Evolutionary conservation across 2,797 vertebrate genomes (phyloP), one percentile per base, ranked within the genome.

Genomic region (Micrastur ruficollis): DNA sequence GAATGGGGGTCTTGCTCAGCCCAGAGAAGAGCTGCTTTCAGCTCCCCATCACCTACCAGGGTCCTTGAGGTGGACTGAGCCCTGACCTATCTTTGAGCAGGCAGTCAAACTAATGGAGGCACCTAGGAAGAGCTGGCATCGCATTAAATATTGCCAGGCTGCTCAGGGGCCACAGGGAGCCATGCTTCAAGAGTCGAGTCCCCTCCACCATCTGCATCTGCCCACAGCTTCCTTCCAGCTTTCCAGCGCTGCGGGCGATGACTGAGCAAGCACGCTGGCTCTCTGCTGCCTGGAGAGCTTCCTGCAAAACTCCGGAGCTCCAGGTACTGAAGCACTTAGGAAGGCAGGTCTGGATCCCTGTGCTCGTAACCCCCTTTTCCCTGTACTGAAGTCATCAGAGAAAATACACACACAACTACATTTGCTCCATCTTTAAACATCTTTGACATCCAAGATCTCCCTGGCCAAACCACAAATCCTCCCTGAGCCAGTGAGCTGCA

Each of bases 161-260:
- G n/a, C 67, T 13, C 47, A 1, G 21, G 14, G 38, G 59, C 61
- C 34, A 4, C 31, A 14, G 27, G 0, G 14, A 55, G 55, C 27
- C 2, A 8, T 4, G 21, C 68, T 18, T 25, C 75, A 14, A 11
- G 23, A 38, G 46, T 56, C 2, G 10, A 25, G 36, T 14, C 29
- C 44, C 19, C 44, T 25, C 34, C 47, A 29, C 27, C 4, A 0
- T 11, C 40, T 7, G 26, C 46, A 15, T 6, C 34, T 55, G 62
- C 52, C 66, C 81, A 8, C 6, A 19, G 73, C 52, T 5, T 5
- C 38, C 23, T 10, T 16, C 31, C 61, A 23, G 36, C 56, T 31
- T 34, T 25, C 38, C 66, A 49, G 42, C 4, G 1, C 70, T 12
- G 4, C 3, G 0, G 36, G 59, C 2, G 1, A 18, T 0, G 4